Conservation (phyloP, 2,888 invertebrate species). For the Napeogenes inachia region DNA sequence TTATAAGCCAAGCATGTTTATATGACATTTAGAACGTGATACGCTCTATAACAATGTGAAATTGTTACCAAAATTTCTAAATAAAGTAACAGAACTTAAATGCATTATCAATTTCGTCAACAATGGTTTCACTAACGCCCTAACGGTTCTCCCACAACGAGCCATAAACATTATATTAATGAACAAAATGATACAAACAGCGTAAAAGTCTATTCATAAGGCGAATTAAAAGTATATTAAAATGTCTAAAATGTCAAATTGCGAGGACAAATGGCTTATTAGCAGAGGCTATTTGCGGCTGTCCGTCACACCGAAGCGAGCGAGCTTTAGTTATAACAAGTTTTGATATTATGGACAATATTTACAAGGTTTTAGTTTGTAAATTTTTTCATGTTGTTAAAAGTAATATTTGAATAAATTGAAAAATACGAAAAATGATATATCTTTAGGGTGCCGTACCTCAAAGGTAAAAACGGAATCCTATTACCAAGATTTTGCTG, state of each 20-base stretch:
- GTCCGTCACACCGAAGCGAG: slow-evolving; percentile 42
- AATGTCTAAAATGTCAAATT: slow-evolving; percentile 74
- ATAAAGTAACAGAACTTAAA: background rate
- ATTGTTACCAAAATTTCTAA: background rate
- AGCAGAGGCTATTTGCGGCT: slow-evolving; percentile 42
- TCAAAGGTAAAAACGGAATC: too few species aligned
- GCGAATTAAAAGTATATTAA: slow-evolving; percentile 71
- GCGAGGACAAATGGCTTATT: slow-evolving; percentile 65
- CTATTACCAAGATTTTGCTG: too few species aligned
- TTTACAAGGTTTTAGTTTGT: background rate
- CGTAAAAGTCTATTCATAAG: slow-evolving; percentile 72
- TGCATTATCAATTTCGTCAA: slow-evolving; percentile 28
- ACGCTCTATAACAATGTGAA: slow-evolving; percentile 45
- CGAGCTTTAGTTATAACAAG: too few species aligned
- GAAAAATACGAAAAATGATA: background rate
- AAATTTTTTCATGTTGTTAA: background rate
- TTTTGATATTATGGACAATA: background rate
- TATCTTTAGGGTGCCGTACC: too few species aligned
- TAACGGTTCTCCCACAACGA: slow-evolving; percentile 60
- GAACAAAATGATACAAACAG: slow-evolving; percentile 72
- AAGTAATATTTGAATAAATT: background rate
- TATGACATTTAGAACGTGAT: slow-evolving; percentile 31
- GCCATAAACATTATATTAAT: slow-evolving; percentile 66
- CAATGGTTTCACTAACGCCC: slow-evolving; percentile 37
- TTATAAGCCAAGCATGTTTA: background rate